Base-by-base conservation (phyloP, 2,797 vertebrate species). In the Gambusia yucatana region DNA sequence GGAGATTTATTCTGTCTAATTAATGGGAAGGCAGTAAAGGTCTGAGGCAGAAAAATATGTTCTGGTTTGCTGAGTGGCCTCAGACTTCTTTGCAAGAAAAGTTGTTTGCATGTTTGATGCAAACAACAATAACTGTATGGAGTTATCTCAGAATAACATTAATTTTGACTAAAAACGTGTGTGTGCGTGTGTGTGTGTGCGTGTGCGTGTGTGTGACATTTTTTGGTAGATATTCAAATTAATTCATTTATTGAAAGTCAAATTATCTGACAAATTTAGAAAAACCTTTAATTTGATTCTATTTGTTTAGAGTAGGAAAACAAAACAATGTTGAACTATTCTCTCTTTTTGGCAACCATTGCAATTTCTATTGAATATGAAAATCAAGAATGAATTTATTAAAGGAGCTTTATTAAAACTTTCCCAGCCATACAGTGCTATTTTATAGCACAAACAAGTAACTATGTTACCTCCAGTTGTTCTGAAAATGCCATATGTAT, bases 1-100 rank as follows among this genome's bases (percentile, higher is more conserved):
- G 0, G 52, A n/a, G 83, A 88, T 86, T 86, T 84, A 82, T 11
- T 73, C 82, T 71, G 61, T 70, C 6, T 78, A 33, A 78, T 83
- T 84, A 84, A 47, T 65, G 76, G 48, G 36, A 65, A 17, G 33
- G 28, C 47, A 6, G 3, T 73, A 80, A 61, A 0, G 61, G 57
- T 67, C 28, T 20, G 48, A 55, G 20, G 71, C 77, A 57, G 72
- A 43, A 50, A 5, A 22, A 13, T 5, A 44, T 0, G 1, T 57
- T 61, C 67, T 39, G 43, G 1, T 7, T 61, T 3, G 70, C 46
- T n/a, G 28, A 52, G 52, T 48, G 43, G n/a, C 61, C 71, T 6
- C 46, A 36, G 48, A 59, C 6, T 44, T 41, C 4, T 74, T 81
- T 77, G 70, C 71, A 28, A 74, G 63, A 79, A 9, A 30, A 36